Conservation (phyloP, 2,888 invertebrate genomes). For the Macrophya annulata region DNA sequence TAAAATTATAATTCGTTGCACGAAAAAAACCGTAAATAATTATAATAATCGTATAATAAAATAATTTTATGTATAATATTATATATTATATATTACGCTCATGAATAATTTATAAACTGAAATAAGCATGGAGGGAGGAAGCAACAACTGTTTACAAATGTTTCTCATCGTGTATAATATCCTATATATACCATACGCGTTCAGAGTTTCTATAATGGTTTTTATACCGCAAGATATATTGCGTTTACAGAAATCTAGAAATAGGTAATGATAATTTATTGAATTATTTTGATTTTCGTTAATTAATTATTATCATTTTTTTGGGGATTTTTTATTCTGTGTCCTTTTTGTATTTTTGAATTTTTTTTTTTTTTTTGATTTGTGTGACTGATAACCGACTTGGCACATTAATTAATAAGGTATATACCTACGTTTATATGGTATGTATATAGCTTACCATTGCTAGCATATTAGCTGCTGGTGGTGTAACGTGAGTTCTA, state of each 20-base stretch:
- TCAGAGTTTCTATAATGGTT: too few species aligned
- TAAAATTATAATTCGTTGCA: neutral
- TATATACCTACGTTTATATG: too few species aligned
- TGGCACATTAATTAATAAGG: too few species aligned
- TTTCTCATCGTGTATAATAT: neutral
- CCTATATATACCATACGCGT: neutral
- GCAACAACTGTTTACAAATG: slow-evolving; percentile 13
- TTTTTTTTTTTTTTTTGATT: neutral
- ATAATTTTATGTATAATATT: neutral
- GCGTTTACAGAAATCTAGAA: too few species aligned
- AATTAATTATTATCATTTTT: too few species aligned
- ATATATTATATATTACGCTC: neutral
- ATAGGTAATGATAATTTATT: too few species aligned
- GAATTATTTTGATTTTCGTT: neutral
- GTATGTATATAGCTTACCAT: slow-evolving; percentile 83
- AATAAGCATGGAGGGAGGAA: neutral
- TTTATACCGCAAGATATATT: neutral
- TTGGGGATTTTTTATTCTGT: too few species aligned
- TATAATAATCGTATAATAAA: slow-evolving; percentile 8
- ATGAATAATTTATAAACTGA: neutral
- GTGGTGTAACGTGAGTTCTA: slow-evolving; percentile 87
- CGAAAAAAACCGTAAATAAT: neutral
- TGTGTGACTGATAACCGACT: neutral
- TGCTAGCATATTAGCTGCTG: slow-evolving; percentile 90
- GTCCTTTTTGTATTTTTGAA: too few species aligned